A percentile compares a stretch with the other conserved stretches of the same genome.
These are phyloP conservation scores for Amblyraja radiata DNA, from an alignment of 2,797 vertebrate genomes.

Conservation along the genomic window DNA sequence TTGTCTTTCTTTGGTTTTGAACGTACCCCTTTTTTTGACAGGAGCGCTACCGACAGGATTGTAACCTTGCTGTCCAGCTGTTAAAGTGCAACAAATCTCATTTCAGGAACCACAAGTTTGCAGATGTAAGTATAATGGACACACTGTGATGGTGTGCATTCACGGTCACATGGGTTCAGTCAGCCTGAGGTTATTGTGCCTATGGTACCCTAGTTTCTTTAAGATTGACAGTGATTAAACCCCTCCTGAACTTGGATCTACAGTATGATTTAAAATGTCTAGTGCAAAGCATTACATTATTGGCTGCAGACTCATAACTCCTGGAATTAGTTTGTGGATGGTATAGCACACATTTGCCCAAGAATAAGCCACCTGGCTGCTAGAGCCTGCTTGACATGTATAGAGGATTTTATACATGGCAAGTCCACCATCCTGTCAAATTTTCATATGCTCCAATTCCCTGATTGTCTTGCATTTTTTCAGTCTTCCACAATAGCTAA, in stretches of 20 bases:
- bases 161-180: background rate
- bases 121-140: conserved; percentile 73
- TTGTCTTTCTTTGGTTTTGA: background rate
- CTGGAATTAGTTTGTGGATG: background rate
- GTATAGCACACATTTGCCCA: too few species aligned
- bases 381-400: too few species aligned
- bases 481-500: too few species aligned
- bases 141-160: background rate
- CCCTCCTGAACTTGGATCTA: background rate
- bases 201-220: background rate
- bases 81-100: conserved; percentile 98
- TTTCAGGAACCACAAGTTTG: conserved; percentile 96
- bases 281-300: background rate
- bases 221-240: background rate
- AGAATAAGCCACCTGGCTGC: too few species aligned
- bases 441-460: too few species aligned
- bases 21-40: conserved; percentile 47
- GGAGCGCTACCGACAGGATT: conserved; percentile 93
- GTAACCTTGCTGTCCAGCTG: conserved; percentile 91
- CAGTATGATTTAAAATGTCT: background rate
- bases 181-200: background rate
- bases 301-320: background rate
- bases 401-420: too few species aligned
- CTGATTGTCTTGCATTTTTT: too few species aligned
- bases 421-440: too few species aligned